Base-by-base conservation (phyloP, 2,888 invertebrate species). In the Agriotes lineatus region DNA sequence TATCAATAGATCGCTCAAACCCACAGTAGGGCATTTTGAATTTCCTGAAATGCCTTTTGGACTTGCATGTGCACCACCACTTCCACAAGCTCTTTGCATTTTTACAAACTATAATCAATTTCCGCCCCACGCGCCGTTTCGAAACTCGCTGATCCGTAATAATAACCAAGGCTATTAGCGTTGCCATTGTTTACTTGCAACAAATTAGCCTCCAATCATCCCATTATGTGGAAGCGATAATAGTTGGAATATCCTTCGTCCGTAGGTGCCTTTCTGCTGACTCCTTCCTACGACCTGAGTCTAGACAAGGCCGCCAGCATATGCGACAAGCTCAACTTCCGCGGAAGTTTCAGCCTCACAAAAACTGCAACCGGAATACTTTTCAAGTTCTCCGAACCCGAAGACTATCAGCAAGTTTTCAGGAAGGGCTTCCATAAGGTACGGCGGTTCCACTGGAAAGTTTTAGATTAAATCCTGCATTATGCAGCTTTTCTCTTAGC, bases 281-380 rank as follows among this genome's bases (percentile, higher is more conserved):
- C 95, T 48, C 95, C 95, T 42, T 94, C 94, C 59, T 93, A 94
- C 85, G 94, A 95, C 80, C 87, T 95, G 77, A 93, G 91, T 81
- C 90, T 95, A 89, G 94, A 95, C 85, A 93, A 94, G 75, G 94
- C 94, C 1, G 93, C 93, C 42, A 87, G 91, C 77, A 93, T 95
- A 80, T 94, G 94, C 85, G 95, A 95, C 87, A 94, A 94, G 84
- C 93, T 95, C 90, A 93, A 92, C 85, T 94, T 95, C 85, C 91
- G 93, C 78, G 94, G 94, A 60, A 93, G 93, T 79, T 95, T 94
- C 86, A 93, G 93, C 75, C 87, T 95, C 77, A 94, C 94, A 72
- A 94, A 94, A 87, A 95, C 95, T 0, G 94, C 95, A 57, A 95
- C 94, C 45, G 95, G 95, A 65, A 94, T 95, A 79, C 88, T 95